These are phyloP conservation scores for Bugula neritina DNA, from an alignment of 2,888 invertebrate species.

Conservation along the genomic window DNA sequence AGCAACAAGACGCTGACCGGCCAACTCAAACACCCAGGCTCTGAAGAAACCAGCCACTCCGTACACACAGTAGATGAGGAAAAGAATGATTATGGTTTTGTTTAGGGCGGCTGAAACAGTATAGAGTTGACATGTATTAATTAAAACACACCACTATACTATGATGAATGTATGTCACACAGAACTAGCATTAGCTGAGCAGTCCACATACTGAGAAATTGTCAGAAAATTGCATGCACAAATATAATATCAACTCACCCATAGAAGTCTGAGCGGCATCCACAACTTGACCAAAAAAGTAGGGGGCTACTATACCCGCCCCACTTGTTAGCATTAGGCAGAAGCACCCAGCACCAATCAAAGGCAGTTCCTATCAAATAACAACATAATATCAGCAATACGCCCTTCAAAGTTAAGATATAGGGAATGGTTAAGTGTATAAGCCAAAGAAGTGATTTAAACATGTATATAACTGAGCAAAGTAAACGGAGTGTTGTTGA, in stretches of 20 bases:
- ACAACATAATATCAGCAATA: background rate
- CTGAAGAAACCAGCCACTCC: conserved; percentile 40
- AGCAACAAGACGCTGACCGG: conserved; percentile 49
- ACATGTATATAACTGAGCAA: no score
- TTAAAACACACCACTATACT: no score
- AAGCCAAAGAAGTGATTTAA: no score
- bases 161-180: no score
- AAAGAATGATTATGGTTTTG: conserved; percentile 41
- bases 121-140: no score
- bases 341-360: conserved; percentile 35
- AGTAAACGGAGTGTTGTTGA: no score
- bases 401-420: background rate
- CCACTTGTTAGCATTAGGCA: conserved; percentile 40
- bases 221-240: no score
- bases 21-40: conserved; percentile 46
- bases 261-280: conserved; percentile 46
- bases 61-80: conserved; percentile 42
- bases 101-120: conserved; percentile 42
- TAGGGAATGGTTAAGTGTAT: no score
- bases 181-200: no score
- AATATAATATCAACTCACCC: no score
- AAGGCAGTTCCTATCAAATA: conserved; percentile 37
- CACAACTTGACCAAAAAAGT: conserved; percentile 50
- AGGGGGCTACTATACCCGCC: conserved; percentile 42
- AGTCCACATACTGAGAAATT: no score